Percentiles rank a stretch among this genome's conserved stretches.
Evolutionary conservation across 1,140 invertebrate species (phyloP).

Genomic region (Drosophila pallidifrons): DNA sequence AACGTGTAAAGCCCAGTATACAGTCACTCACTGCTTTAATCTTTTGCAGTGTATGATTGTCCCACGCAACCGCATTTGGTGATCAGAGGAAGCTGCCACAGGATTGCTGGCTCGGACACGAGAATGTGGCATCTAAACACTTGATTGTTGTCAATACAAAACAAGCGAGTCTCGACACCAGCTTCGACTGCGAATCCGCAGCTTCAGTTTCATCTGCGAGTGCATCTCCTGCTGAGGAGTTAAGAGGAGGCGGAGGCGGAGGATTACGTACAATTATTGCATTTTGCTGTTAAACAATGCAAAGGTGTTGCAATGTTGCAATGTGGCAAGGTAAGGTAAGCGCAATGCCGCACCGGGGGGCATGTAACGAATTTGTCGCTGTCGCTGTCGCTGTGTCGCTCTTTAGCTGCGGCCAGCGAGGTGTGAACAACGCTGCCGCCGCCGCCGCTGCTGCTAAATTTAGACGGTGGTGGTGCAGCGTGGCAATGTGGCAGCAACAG

Average conservation of each 20-base stretch:
- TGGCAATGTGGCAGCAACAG: neutral
- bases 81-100: neutral
- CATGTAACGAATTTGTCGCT: slow-evolving; percentile 78
- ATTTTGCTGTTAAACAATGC: slow-evolving; percentile 73
- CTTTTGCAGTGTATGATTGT: neutral
- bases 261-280: slow-evolving; percentile 72
- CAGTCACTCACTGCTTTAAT: too few species aligned
- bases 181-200: neutral
- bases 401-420: slow-evolving; percentile 55
- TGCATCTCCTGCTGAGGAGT: neutral
- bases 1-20: too few species aligned
- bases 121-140: slow-evolving; percentile 56
- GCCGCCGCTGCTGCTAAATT: slow-evolving; percentile 53
- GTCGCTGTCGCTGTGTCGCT: slow-evolving; percentile 61
- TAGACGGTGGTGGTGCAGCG: slow-evolving; percentile 41
- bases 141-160: slow-evolving; percentile 60
- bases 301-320: slow-evolving; percentile 45
- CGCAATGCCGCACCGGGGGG: slow-evolving; percentile 6
- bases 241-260: neutral
- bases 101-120: slow-evolving; percentile 30
- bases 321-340: slow-evolving; percentile 1
- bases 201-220: neutral
- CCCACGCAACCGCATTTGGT: neutral
- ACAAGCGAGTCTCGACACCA: slow-evolving; percentile 18
- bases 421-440: slow-evolving; percentile 65